These are phyloP conservation scores for Microctonus brassicae DNA, from an alignment of 2,888 invertebrate genomes.

Conservation along the genomic window DNA sequence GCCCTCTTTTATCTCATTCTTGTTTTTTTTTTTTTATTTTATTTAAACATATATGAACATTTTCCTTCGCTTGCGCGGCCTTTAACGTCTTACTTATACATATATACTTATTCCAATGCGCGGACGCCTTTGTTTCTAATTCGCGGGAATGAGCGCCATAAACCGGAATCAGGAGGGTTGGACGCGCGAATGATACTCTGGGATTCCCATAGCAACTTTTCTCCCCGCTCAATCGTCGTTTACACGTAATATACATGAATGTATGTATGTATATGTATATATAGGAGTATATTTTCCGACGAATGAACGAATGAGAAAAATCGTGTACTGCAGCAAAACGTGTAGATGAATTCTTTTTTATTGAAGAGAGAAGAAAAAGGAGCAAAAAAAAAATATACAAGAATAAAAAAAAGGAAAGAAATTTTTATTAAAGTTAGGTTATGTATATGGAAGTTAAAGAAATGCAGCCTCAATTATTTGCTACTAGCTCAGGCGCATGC, in stretches of 20 bases:
- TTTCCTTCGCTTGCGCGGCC: background rate
- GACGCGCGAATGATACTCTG: constrained; percentile 22
- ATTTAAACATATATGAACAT: constrained; percentile 17
- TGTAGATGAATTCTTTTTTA: background rate
- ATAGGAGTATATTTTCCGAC: background rate
- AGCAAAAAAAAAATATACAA: too few species aligned
- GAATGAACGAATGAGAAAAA: background rate
- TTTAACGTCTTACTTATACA: constrained; percentile 16
- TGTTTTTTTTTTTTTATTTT: too few species aligned
- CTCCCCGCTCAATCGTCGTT: constrained; percentile 1
- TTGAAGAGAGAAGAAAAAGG: background rate
- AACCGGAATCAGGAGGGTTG: constrained; percentile 44
- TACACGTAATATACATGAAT: too few species aligned
- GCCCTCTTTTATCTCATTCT: background rate
- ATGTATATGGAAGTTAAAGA: constrained; percentile 21
- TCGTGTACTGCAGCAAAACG: background rate
- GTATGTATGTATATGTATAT: background rate
- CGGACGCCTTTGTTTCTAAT: constrained; percentile 43
- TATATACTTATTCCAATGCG: background rate
- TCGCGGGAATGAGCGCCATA: constrained; percentile 47
- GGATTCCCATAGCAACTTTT: constrained; percentile 23
- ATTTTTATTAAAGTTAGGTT: constrained; percentile 25
- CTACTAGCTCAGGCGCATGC: background rate
- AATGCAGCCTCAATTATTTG: constrained; percentile 36
- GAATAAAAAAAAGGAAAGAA: background rate